Percentiles rank a stretch among this genome's conserved stretches.
Evolutionary conservation across 2,113 vertebrate genomes (phyloP).

Genomic region (Machaerirhynchus nigripectus): DNA sequence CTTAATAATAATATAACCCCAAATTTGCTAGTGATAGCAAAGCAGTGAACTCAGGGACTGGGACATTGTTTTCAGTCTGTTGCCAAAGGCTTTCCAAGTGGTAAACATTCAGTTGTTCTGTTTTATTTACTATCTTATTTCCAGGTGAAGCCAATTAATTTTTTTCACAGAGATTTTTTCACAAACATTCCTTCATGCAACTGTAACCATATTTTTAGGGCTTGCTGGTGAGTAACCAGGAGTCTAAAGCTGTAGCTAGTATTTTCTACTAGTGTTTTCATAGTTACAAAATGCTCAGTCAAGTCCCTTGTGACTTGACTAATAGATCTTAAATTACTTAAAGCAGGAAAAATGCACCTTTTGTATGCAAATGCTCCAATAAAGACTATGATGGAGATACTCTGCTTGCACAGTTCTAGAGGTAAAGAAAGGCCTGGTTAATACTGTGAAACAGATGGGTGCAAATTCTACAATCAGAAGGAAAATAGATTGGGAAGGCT

Average conservation of each 20-base stretch:
- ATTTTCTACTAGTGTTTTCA: not conserved
- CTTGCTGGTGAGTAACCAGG: not conserved
- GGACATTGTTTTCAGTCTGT: not conserved
- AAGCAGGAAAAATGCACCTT: not conserved
- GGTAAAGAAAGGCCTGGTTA: not conserved
- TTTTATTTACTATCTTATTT: not conserved
- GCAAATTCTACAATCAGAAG: not conserved
- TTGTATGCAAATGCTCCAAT: not conserved
- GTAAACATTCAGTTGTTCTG: not conserved
- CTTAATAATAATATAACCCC: not conserved
- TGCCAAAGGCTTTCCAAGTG: not conserved
- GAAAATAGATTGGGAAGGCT: not conserved
- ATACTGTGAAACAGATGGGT: not conserved
- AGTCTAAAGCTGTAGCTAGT: not conserved
- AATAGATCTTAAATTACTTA: not conserved
- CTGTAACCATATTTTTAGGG: not conserved
- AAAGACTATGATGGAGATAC: not conserved
- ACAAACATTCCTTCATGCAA: not conserved
- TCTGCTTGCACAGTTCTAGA: not conserved
- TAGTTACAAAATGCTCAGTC: not conserved
- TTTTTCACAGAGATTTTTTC: not conserved
- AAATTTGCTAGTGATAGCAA: not conserved
- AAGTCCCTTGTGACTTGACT: not conserved
- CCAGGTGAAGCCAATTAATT: not conserved
- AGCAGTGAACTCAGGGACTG: not conserved